Conservation (phyloP, 2,113 vertebrate genomes). For the Pogona vitticeps region DNA sequence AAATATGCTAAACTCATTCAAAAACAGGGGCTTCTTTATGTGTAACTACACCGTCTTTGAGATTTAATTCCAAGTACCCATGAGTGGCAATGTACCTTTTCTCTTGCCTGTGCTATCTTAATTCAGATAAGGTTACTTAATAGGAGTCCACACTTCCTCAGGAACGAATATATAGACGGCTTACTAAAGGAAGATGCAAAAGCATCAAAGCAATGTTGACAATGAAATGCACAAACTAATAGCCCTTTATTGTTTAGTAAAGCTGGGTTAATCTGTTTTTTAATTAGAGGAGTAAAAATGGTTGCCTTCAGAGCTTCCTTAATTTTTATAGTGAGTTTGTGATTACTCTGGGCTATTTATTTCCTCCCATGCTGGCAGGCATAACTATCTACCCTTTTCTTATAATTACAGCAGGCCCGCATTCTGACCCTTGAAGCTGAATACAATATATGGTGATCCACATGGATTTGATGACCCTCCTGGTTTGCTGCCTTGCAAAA, state of each 20-base stretch:
- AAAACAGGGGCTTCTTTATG: neutral
- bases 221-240: slow-evolving; percentile 2
- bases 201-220: neutral
- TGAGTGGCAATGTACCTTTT: neutral
- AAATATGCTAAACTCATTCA: neutral
- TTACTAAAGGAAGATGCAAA: neutral
- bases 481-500: no score
- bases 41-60: neutral
- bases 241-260: neutral
- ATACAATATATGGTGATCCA: neutral
- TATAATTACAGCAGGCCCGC: neutral
- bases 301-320: neutral
- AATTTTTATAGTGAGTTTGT: neutral
- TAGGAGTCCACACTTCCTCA: neutral
- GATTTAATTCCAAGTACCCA: neutral
- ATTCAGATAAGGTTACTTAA: neutral
- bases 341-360: neutral
- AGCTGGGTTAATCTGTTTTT: slow-evolving; percentile 7
- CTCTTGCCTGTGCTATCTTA: neutral
- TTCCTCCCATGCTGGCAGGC: neutral
- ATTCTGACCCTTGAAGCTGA: neutral
- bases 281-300: neutral
- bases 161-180: neutral
- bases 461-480: no score
- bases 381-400: neutral